phyloP scores from a whole-genome alignment of 1,140 invertebrate genomes.

The Trichonephila inaurata region DNA sequence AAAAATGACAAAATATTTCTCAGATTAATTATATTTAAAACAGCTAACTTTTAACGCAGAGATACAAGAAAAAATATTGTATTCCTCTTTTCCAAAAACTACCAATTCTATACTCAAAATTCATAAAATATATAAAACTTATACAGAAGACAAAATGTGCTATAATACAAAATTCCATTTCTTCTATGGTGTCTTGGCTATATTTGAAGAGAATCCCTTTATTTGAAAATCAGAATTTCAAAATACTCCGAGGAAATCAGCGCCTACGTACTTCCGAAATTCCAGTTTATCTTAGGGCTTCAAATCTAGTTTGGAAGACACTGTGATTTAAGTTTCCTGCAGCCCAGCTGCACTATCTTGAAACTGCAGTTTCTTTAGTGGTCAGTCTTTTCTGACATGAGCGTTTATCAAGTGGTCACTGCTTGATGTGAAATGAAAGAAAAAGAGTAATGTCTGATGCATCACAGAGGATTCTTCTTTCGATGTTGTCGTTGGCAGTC shows the following conservation, averaged over 20 bases:
- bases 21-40: too few relatives aligned
- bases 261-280: background rate
- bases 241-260: background rate
- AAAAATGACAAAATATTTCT: too few relatives aligned
- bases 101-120: too few relatives aligned
- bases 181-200: too few relatives aligned
- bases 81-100: too few relatives aligned
- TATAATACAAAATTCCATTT: too few relatives aligned
- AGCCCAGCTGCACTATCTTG: background rate
- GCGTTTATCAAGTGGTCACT: constrained; percentile 25
- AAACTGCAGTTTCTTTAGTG: background rate
- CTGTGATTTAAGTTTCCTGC: background rate
- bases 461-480: background rate
- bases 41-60: too few relatives aligned
- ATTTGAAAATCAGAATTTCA: background rate
- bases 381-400: constrained; percentile 17
- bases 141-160: too few relatives aligned
- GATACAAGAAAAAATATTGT: too few relatives aligned
- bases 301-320: background rate
- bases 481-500: background rate
- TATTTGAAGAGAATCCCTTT: too few relatives aligned
- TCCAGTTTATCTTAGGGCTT: background rate
- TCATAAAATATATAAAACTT: too few relatives aligned
- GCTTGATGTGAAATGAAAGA: background rate
- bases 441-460: background rate